Base-by-base conservation (phyloP, 2,113 vertebrate species). In the Todiramphus chloris region DNA sequence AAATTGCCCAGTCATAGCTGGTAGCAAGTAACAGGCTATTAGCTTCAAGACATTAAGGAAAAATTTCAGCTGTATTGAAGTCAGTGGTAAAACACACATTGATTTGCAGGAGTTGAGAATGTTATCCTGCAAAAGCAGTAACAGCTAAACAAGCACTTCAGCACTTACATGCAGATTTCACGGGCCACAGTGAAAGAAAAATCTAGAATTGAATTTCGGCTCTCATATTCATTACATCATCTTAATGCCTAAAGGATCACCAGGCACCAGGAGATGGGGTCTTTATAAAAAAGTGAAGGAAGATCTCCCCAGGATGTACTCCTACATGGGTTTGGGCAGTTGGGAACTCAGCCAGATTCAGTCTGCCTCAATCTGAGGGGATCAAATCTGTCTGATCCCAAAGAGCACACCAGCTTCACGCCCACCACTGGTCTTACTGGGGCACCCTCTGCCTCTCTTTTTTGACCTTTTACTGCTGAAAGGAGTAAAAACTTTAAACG, bases 1-100 rank as follows among this genome's bases (percentile, higher is more conserved):
- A 91, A 92, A 85, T 78, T 89, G 70, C 35, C 58, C 64, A 79
- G 74, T 92, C 72, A 95, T 79, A 83, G 84, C 66, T 62, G 35
- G 17, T 81, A 93, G 66, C 55, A 89, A 82, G 56, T 79, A 93
- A 73, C 39, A 94, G 80, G 37, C 56, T 76, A 59, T 76, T 83
- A 90, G 53, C 35, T 82, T n/a, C 68, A 85, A 87, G 24, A 41
- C 15, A 51, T 60, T 43, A 82, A 62, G 31, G 55, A 76, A 84
- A 86, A 95, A 83, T 25, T 53, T 70, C 74, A 84, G 6, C 50
- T 85, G 7, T 51, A 41, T 37, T 73, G 70, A 78, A 95, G 53
- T 73, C 48, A 82, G 37, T 67, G 50, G 25, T 58, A 87, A 81
- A 94, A 80, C 37, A 80, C 28, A 66, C n/a, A 89, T 11, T 35